phyloP scores from a whole-genome alignment of 2,113 vertebrate species.

The Ornithorhynchus anatinus region DNA sequence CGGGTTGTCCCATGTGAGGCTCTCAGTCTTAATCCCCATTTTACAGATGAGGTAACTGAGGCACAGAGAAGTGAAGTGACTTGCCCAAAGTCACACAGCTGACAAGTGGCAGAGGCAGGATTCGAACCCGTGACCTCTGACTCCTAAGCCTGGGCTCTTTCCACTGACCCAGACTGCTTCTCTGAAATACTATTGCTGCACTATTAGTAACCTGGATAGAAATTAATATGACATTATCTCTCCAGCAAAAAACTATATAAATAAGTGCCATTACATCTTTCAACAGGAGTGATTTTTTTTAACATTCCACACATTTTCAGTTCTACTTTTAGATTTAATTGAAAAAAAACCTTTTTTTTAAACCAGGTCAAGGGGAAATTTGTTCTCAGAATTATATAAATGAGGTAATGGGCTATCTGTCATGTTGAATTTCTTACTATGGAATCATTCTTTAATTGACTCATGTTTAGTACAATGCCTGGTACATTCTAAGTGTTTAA shows the following conservation, averaged over 20 bases:
- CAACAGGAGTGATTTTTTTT: background rate
- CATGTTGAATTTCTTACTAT: constrained; percentile 12
- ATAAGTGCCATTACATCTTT: background rate
- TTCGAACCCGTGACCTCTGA: no score
- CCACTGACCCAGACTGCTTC: no score
- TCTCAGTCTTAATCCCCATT: no score
- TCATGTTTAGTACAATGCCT: background rate
- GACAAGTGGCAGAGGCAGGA: no score
- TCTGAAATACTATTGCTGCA: no score
- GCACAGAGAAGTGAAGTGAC: no score
- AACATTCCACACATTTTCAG: background rate
- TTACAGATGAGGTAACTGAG: no score
- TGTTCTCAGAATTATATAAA: background rate
- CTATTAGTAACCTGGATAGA: background rate
- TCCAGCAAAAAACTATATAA: background rate
- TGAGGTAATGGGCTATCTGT: constrained; percentile 42
- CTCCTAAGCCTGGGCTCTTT: no score
- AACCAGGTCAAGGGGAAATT: background rate
- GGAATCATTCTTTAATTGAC: constrained; percentile 20
- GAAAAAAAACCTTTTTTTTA: background rate
- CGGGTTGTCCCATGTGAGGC: no score
- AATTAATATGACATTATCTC: background rate
- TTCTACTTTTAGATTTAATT: constrained; percentile 3
- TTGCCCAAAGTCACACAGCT: no score
- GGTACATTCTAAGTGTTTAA: background rate